Percentiles rank a stretch among this genome's conserved stretches.
phyloP scores from a whole-genome alignment of 2,888 invertebrate species.

The Ophion obscuratus region DNA sequence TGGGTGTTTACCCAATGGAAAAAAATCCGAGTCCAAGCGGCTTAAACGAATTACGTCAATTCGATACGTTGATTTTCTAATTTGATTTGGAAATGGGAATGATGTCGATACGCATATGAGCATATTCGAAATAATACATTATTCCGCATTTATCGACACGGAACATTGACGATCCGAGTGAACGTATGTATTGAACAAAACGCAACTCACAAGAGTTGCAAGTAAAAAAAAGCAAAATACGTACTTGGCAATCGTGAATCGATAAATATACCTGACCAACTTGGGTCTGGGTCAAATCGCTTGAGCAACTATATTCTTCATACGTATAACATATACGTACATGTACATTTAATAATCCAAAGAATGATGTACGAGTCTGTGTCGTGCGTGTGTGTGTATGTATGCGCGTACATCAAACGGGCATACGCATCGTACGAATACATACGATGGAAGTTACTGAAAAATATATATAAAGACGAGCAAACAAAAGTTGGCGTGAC shows the following conservation, averaged over 20 bases:
- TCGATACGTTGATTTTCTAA: constrained; percentile 63
- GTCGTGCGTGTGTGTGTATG: constrained; percentile 5
- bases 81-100: constrained; percentile 3
- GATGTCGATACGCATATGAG: not conserved
- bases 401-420: too few relatives aligned
- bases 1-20: too few relatives aligned
- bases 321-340: not conserved
- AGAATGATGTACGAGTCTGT: not conserved
- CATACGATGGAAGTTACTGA: constrained; percentile 4
- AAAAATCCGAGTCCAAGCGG: not conserved
- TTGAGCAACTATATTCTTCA: not conserved
- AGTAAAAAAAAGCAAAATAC: constrained; percentile 26
- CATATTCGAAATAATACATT: too few relatives aligned
- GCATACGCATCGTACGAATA: not conserved
- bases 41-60: constrained; percentile 62
- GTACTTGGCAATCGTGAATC: constrained; percentile 38
- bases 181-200: too few relatives aligned
- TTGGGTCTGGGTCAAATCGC: constrained; percentile 52
- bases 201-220: too few relatives aligned
- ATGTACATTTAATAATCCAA: too few relatives aligned
- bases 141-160: too few relatives aligned
- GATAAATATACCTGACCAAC: constrained; percentile 54
- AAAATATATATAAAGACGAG: not conserved
- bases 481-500: constrained; percentile 30
- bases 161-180: too few relatives aligned